These are phyloP conservation scores for Drosophila asahinai DNA, from an alignment of 1,140 invertebrate species.

Conservation along the genomic window DNA sequence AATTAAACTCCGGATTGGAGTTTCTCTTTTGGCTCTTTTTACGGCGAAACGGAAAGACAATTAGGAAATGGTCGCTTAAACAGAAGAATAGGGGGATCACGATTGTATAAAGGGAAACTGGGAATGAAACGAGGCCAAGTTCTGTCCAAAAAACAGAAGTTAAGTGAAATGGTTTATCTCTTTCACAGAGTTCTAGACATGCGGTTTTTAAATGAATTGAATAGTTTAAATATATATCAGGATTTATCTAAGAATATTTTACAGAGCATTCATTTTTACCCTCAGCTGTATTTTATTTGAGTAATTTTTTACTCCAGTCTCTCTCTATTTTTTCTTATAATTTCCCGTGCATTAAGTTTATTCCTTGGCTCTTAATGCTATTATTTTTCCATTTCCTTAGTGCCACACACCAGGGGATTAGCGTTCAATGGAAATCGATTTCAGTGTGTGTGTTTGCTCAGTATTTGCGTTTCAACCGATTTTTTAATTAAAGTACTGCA, in stretches of 20 bases:
- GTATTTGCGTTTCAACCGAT: conserved; percentile 31
- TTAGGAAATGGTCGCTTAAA: conserved; percentile 74
- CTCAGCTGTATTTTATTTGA: conserved; percentile 2
- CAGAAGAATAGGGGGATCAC: background rate
- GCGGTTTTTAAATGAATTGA: conserved; percentile 7
- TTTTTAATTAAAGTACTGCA: conserved; percentile 74
- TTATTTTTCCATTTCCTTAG: conserved; percentile 75
- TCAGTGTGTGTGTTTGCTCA: conserved; percentile 19
- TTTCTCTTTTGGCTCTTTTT: conserved; percentile 35
- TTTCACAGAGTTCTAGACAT: background rate
- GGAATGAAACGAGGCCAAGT: conserved; percentile 1
- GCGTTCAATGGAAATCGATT: conserved; percentile 64
- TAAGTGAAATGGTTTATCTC: conserved; percentile 4
- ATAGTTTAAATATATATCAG: background rate
- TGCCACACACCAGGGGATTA: conserved; percentile 60
- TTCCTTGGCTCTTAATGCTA: conserved; percentile 54
- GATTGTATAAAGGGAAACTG: background rate
- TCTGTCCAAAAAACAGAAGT: background rate
- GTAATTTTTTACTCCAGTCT: conserved; percentile 5
- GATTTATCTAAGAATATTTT: background rate
- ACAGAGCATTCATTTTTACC: background rate
- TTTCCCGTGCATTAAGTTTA: conserved; percentile 33
- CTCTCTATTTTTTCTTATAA: conserved; percentile 15
- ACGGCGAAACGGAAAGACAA: conserved; percentile 62
- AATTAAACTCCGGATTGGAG: conserved; percentile 78